Evolutionary conservation across 2,113 vertebrate genomes (phyloP).

Genomic region (Todiramphus saurophagus): DNA sequence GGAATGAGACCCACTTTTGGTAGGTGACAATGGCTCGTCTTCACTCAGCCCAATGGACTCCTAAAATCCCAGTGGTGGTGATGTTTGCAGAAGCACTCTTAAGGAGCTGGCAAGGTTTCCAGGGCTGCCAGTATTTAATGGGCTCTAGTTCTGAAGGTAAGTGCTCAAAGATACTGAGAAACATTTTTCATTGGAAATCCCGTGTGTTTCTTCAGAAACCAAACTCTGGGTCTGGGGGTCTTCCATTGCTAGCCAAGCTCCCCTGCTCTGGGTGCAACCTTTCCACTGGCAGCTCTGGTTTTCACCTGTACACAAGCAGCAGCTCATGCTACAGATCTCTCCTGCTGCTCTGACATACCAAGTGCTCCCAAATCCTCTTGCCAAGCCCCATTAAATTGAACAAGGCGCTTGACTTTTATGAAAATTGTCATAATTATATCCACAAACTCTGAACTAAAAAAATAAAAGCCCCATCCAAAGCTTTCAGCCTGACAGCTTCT

Average conservation of each 20-base stretch:
- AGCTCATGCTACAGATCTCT: not conserved
- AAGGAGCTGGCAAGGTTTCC: not conserved
- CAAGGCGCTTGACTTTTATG: not conserved
- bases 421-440: constrained; percentile 25
- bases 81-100: not conserved
- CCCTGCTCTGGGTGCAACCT: not conserved
- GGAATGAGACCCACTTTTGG: not conserved
- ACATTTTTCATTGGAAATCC: not conserved
- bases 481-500: constrained; percentile 38
- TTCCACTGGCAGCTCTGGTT: not conserved
- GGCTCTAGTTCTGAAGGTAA: not conserved
- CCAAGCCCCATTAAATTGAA: not conserved
- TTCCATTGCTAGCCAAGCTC: not conserved
- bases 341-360: fast-evolving
- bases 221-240: fast-evolving
- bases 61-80: not conserved
- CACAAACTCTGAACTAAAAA: not conserved
- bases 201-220: not conserved
- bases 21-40: not conserved
- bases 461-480: not conserved
- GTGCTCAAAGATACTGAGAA: not conserved
- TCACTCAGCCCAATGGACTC: not conserved
- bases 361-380: not conserved
- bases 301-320: not conserved
- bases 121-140: not conserved